phyloP scores from a whole-genome alignment of 2,113 vertebrate species.

The Cyanistes caeruleus region DNA sequence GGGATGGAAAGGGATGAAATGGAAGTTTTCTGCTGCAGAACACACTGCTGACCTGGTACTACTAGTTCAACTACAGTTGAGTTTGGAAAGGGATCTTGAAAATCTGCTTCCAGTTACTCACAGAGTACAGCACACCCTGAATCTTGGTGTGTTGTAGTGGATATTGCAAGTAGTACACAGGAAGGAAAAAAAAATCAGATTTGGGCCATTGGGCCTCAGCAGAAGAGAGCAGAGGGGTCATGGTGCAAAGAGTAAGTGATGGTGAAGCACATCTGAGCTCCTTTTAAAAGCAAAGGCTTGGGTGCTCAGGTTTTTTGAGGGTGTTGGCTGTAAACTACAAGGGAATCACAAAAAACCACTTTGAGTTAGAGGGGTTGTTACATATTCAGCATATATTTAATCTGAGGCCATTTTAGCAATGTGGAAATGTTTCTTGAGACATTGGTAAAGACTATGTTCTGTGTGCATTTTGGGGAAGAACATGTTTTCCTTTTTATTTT shows the following conservation, averaged over 20 bases:
- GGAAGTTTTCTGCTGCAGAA: background rate
- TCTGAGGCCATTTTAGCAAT: background rate
- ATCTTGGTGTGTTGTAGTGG: background rate
- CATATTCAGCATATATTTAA: background rate
- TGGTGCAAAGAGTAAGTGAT: background rate
- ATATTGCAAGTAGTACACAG: background rate
- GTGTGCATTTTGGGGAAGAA: background rate
- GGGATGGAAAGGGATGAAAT: background rate
- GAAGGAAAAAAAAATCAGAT: background rate
- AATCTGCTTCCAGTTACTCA: background rate
- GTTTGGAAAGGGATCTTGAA: background rate
- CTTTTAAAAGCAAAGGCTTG: background rate
- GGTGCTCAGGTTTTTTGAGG: background rate
- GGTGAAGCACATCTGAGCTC: background rate
- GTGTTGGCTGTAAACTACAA: background rate
- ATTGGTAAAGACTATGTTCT: background rate
- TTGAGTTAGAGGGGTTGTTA: background rate
- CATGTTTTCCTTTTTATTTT: accelerated
- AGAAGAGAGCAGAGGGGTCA: background rate
- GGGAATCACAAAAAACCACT: background rate
- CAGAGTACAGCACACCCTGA: background rate
- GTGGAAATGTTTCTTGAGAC: background rate
- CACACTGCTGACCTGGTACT: background rate
- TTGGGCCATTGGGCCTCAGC: background rate
- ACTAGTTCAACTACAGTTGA: accelerated